phyloP scores from a whole-genome alignment of 2,113 vertebrate species.

The Anoplopoma fimbria region DNA sequence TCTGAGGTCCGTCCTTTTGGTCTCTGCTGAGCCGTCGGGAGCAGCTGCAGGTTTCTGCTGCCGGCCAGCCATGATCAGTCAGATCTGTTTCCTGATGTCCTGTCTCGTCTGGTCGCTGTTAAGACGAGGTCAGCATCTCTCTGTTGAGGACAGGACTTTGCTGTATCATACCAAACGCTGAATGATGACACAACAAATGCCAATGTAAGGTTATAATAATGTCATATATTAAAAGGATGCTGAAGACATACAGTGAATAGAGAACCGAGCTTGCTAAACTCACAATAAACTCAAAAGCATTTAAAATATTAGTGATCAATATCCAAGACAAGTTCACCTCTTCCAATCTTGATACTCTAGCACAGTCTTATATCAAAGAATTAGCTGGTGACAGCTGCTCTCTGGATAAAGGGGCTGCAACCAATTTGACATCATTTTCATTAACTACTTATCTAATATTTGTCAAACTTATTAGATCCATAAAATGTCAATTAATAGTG shows the following conservation, averaged over 20 bases:
- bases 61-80: constrained; percentile 59
- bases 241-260: neutral
- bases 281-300: no score
- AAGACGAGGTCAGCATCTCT: constrained; percentile 51
- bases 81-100: constrained; percentile 1
- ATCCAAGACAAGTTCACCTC: neutral
- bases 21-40: constrained; percentile 47
- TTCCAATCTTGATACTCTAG: neutral
- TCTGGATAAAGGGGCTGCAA: neutral
- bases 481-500: neutral
- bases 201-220: neutral
- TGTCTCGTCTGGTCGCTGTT: constrained; percentile 17
- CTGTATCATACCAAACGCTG: neutral
- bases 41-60: constrained; percentile 48
- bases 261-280: no score
- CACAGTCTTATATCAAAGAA: neutral
- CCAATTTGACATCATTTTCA: neutral
- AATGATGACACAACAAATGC: neutral
- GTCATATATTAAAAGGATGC: neutral
- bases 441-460: neutral
- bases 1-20: constrained; percentile 70
- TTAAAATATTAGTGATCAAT: no score
- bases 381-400: neutral
- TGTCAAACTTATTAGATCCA: neutral
- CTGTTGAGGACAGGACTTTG: neutral